Percentiles rank a stretch among this genome's conserved stretches.
phyloP scores from a whole-genome alignment of 2,797 vertebrate species.

The Gymnothorax reevesii region DNA sequence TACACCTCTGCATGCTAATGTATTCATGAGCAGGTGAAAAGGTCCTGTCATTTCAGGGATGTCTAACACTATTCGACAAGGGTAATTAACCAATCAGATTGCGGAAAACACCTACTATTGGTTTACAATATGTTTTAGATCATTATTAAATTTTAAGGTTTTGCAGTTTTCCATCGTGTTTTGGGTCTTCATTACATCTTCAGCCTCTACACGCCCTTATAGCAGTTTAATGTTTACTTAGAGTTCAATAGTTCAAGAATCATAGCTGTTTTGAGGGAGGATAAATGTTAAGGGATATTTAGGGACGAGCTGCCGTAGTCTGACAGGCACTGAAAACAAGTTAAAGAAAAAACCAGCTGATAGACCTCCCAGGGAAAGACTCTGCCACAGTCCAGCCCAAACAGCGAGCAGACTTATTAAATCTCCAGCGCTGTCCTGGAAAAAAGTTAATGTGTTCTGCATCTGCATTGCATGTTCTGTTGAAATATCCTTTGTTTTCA shows the following conservation, averaged over 20 bases:
- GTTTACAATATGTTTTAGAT: no score
- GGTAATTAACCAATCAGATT: no score
- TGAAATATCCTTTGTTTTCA: neutral
- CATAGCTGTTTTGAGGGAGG: conserved; percentile 64
- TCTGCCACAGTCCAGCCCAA: neutral
- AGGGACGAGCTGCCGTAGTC: conserved; percentile 60
- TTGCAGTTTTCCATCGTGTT: no score
- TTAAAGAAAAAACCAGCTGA: conserved; percentile 47
- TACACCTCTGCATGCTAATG: no score
- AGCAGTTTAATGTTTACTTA: neutral
- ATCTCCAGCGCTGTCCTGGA: neutral
- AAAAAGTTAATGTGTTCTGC: neutral
- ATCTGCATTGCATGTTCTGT: neutral
- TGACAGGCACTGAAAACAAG: conserved; percentile 55
- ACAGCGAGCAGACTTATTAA: conserved; percentile 19
- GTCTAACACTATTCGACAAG: no score
- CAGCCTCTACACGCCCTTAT: neutral
- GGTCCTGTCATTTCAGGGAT: no score
- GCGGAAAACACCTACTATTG: no score
- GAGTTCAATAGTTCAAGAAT: neutral
- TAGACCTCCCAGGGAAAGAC: conserved; percentile 54
- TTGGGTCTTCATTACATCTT: neutral
- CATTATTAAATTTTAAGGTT: no score
- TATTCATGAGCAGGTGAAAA: no score
- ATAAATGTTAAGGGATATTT: conserved; percentile 68